Evolutionary conservation across 2,113 vertebrate genomes (phyloP), one percentile per base, ranked within the genome.

Genomic region (Oceanodroma tethys): DNA sequence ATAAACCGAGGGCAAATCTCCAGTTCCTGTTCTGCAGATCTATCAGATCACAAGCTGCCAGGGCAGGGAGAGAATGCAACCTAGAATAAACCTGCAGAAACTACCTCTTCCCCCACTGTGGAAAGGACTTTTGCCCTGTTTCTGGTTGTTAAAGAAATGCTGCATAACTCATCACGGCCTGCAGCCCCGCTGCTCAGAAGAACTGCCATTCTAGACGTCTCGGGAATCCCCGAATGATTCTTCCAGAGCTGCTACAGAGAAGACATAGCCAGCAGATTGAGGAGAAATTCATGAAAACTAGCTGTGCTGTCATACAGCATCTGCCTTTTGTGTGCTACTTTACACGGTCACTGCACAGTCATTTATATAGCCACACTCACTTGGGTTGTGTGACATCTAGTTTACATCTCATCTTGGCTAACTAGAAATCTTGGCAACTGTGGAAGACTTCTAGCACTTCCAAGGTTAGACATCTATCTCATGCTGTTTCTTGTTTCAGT

Each of bases 381-480:
- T 82, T 8, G 36, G 40, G 55, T 47, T 70, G 53, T 14, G 40
- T 76, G 91, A 96, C 93, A 91, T 83, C 11, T 4, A 87, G 48
- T 86, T 95, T 80, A 94, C 62, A 47, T 62, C 84, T 58, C 73
- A 42, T 66, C 81, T 92, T 59, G 86, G 58, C 81, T n/a, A 42
- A 34, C 56, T 29, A 43, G 89, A 20, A 90, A 52, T 55, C 81
- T 89, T 97, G 97, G 96, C 95, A 96, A 90, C 13, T 19, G 48
- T 63, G 8, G 60, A 82, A 86, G 78, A 3, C 81, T 93, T 45
- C 86, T 82, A 92, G 60, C 62, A 73, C 43, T 62, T 91, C 73
- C 86, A 93, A 59, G 42, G 9, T 66, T 73, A 45, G 81, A 65
- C 88, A 75, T 91, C 53, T 53, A 7, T 42, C 62, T 83, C 58